phyloP scores from a whole-genome alignment of 2,113 vertebrate species.

The Ammodytes dubius region DNA sequence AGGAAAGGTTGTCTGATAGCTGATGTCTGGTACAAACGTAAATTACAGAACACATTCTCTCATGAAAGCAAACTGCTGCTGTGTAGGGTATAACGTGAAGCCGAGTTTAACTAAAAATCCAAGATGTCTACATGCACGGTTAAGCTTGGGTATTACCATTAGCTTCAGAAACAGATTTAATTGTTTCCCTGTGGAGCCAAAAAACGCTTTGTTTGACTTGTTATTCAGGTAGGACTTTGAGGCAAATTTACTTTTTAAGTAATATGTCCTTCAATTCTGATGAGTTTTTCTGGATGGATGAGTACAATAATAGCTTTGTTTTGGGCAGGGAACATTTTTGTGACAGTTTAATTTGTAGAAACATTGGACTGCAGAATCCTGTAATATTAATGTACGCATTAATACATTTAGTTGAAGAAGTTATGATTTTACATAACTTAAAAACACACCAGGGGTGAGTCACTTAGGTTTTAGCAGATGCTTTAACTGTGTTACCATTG shows the following conservation, averaged over 20 bases:
- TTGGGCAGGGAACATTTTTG: neutral
- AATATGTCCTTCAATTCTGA: neutral
- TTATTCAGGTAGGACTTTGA: neutral
- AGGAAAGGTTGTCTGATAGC: neutral
- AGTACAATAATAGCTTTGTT: neutral
- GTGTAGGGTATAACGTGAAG: neutral
- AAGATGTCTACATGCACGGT: neutral
- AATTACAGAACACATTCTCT: conserved; percentile 18
- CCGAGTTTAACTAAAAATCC: conserved; percentile 8
- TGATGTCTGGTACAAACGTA: conserved; percentile 9
- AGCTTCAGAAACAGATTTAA: conserved; percentile 5
- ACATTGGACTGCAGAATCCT: no score
- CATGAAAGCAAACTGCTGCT: neutral
- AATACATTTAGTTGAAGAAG: no score
- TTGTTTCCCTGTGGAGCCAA: conserved; percentile 5
- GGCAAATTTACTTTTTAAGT: neutral
- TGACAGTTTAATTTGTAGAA: neutral
- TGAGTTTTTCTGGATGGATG: neutral
- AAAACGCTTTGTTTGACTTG: conserved; percentile 6
- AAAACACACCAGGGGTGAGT: conserved; percentile 2
- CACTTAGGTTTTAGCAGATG: conserved; percentile 12
- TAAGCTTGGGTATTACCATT: neutral
- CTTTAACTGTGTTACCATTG: neutral
- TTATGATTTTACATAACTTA: neutral
- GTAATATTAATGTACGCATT: no score